Evolutionary conservation across 2,888 invertebrate species (phyloP).

Genomic region (Dermolepida albohirtum): DNA sequence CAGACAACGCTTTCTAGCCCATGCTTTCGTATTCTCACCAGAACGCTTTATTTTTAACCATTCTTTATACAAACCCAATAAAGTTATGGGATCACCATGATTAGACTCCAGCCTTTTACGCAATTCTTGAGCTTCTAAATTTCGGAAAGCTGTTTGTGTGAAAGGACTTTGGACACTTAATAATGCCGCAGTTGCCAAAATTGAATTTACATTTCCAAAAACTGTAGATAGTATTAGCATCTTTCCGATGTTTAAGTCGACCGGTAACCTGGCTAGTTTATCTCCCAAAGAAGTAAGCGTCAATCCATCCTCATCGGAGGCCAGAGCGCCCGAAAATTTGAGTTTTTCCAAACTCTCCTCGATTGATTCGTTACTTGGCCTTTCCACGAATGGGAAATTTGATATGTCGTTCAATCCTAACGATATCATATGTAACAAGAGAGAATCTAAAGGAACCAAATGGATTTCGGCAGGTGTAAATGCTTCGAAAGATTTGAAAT

Average conservation of each 20-base stretch:
- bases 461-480: slow-evolving; percentile 95
- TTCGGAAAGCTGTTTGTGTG: slow-evolving; percentile 88
- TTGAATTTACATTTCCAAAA: slow-evolving; percentile 88
- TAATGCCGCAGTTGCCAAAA: slow-evolving; percentile 90
- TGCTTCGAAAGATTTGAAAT: slow-evolving; percentile 81
- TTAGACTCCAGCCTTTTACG: slow-evolving; percentile 88
- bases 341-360: slow-evolving; percentile 88
- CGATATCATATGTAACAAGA: slow-evolving; percentile 92
- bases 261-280: slow-evolving; percentile 89
- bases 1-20: slow-evolving; percentile 91
- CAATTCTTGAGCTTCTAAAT: slow-evolving; percentile 84
- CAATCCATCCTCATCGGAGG: slow-evolving; percentile 75
- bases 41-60: slow-evolving; percentile 87
- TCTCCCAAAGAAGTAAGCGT: slow-evolving; percentile 85
- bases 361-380: slow-evolving; percentile 85
- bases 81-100: slow-evolving; percentile 94
- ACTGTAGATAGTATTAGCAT: slow-evolving; percentile 93
- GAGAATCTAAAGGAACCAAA: slow-evolving; percentile 91
- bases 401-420: slow-evolving; percentile 92
- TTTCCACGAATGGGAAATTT: slow-evolving; percentile 94
- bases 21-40: slow-evolving; percentile 71
- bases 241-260: slow-evolving; percentile 95
- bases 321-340: slow-evolving; percentile 86
- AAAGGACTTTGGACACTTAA: slow-evolving; percentile 94
- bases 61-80: slow-evolving; percentile 87